Base-by-base conservation (phyloP, 2,113 vertebrate species). In the Eptatretus burgeri region DNA sequence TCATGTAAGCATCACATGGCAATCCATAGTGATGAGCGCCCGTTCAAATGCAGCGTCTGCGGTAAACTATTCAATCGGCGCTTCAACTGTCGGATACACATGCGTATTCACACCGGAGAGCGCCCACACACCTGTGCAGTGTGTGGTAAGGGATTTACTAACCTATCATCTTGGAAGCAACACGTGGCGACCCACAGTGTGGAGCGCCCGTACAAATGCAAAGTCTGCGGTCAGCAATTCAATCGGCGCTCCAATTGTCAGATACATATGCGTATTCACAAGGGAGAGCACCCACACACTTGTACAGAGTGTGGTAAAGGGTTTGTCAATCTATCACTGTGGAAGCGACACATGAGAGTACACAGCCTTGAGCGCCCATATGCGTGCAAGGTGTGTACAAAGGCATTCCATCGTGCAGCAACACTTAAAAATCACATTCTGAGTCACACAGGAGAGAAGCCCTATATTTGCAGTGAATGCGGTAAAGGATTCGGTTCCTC, bases 111-210 rank as follows among this genome's bases (percentile, higher is more conserved):
- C 52, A 56, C 52, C 14, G 52, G 52, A 17, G 52, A 56, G 52
- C 14, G 52, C 14, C 52, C 52, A 17, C 18, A 17, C 52, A 56
- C 14, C 14, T 56, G 52, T 17, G 52, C 14, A 14, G 52, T 56
- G 52, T 56, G 52, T 17, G 52, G 52, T 14, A 56, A 56, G 52
- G 52, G 52, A 56, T 56, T 56, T 5, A 17, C 52, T 14, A 14
- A 56, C 14, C 52, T 17, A 5, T 56, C 52, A 17, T 16, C 14
- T 17, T 17, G 14, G 14, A 56, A 56, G 52, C 14, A 14, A 14
- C 52, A 56, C 52, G 52, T 56, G 52, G 52, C 52, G 52, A 56
- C 52, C 52, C 52, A 56, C 52, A 17, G 52, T 17, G 52, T 14
- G 14, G 52, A 56, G 52, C 14, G 18, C 14, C 52, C 52, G 14